Evolutionary conservation across 2,113 vertebrate species (phyloP).

Genomic region (Pygathrix nemaeus): DNA sequence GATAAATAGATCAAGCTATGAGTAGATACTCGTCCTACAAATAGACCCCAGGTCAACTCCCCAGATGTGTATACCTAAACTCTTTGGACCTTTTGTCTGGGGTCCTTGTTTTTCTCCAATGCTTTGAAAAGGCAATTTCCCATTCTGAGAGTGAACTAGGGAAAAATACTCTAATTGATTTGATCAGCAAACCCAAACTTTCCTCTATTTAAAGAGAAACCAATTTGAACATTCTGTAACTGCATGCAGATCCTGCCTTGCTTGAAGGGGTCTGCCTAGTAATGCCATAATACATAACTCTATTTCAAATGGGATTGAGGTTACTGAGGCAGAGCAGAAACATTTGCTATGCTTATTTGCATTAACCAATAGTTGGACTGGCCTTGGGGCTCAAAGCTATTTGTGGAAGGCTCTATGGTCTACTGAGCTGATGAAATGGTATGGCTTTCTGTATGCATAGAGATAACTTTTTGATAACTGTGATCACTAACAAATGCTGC

Average conservation of each 20-base stretch:
- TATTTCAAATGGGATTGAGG: constrained; percentile 63
- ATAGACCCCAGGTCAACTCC: not conserved
- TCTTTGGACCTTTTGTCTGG: not conserved
- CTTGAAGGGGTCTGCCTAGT: constrained; percentile 53
- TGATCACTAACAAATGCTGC: constrained; percentile 59
- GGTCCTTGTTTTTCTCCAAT: not conserved
- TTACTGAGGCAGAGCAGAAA: constrained; percentile 65
- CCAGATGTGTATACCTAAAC: not conserved
- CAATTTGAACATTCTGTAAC: constrained; percentile 51
- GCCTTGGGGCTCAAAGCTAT: constrained; percentile 65
- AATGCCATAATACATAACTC: constrained; percentile 59
- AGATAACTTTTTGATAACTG: constrained; percentile 55
- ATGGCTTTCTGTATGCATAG: constrained; percentile 35
- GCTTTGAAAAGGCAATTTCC: constrained; percentile 43
- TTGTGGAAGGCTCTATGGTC: constrained; percentile 58
- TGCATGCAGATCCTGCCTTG: constrained; percentile 20
- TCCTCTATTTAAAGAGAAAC: constrained; percentile 60
- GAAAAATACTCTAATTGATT: constrained; percentile 57
- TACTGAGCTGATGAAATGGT: constrained; percentile 60
- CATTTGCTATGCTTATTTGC: constrained; percentile 72
- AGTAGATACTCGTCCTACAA: not conserved
- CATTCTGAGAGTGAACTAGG: constrained; percentile 10
- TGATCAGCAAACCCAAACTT: constrained; percentile 55
- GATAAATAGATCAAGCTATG: not conserved
- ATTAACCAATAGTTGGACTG: constrained; percentile 70